Evolutionary conservation across 2,797 vertebrate species (phyloP).

Genomic region (Gallinago stenura): DNA sequence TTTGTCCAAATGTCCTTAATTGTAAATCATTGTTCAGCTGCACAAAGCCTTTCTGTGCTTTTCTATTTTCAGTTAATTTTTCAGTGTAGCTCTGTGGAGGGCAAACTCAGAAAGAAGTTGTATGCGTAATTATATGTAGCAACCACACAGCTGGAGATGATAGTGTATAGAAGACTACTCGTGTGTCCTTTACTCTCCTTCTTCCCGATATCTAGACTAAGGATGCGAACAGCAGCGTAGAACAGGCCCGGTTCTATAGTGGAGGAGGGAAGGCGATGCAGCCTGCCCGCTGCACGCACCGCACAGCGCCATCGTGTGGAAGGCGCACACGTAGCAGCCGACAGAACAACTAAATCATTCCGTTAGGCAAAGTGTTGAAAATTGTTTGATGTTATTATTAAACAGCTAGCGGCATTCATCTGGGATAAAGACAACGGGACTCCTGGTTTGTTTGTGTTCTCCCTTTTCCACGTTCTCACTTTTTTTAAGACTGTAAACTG

Average conservation of each 20-base stretch:
- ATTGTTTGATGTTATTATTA: background rate
- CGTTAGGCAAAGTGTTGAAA: background rate
- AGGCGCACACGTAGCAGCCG: background rate
- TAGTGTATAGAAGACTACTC: background rate
- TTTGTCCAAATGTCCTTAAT: background rate
- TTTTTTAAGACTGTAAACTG: background rate
- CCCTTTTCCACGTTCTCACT: background rate
- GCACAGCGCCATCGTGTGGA: conserved; percentile 46
- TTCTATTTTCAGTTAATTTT: background rate
- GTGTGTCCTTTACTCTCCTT: background rate
- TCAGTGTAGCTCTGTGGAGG: background rate
- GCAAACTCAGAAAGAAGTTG: background rate
- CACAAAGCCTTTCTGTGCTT: background rate
- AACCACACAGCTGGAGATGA: background rate
- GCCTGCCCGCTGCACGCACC: rapidly evolving
- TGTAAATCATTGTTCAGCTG: background rate
- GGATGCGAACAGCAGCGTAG: background rate
- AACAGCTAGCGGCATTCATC: background rate
- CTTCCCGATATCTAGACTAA: background rate
- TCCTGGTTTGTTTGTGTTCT: background rate
- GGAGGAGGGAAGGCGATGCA: background rate
- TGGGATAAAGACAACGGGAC: background rate
- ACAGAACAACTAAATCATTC: background rate
- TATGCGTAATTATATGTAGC: background rate
- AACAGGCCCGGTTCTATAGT: background rate